Percentiles rank a stretch among this genome's conserved stretches.
Evolutionary conservation across 2,113 vertebrate genomes (phyloP).

Genomic region (Brachionichthys hirsutus): DNA sequence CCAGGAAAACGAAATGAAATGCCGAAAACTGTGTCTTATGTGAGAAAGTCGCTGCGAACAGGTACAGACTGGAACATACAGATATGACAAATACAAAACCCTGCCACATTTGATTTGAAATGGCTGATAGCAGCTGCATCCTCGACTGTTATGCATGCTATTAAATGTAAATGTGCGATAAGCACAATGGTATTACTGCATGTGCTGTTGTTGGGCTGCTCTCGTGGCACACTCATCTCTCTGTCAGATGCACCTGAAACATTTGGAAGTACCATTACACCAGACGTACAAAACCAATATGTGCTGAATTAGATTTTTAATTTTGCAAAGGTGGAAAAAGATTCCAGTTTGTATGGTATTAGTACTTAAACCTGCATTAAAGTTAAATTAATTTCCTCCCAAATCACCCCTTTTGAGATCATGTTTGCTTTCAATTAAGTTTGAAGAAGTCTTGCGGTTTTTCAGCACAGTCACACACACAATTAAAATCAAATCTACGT

Average conservation of each 20-base stretch:
- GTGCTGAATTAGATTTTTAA: conserved; percentile 22
- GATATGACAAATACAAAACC: conserved; percentile 24
- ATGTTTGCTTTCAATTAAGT: conserved; percentile 10
- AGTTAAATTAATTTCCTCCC: conserved; percentile 25
- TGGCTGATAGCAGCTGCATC: conserved; percentile 26
- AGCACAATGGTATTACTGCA: too few species aligned
- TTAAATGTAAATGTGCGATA: too few species aligned
- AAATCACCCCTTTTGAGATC: conserved; percentile 17
- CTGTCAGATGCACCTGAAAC: conserved; percentile 25
- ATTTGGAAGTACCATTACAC: conserved; percentile 32
- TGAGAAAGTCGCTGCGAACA: conserved; percentile 10
- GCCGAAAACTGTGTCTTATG: conserved; percentile 14
- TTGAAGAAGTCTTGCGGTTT: conserved; percentile 24
- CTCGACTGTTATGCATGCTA: too few species aligned
- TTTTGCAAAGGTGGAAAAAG: conserved; percentile 11
- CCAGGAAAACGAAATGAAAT: conserved; percentile 22
- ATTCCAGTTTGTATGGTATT: conserved; percentile 27
- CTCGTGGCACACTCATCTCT: conserved; percentile 22
- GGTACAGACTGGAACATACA: conserved; percentile 23
- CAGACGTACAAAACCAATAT: conserved; percentile 37
- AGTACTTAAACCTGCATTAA: conserved; percentile 28
- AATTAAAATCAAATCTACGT: too few species aligned
- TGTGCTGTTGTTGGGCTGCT: conserved; percentile 13
- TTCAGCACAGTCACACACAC: too few species aligned
- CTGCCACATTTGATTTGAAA: conserved; percentile 34